A percentile compares a stretch with the other conserved stretches of the same genome.
Conservation (phyloP, 2,888 invertebrate species). For the Dicyrtoma fusca region DNA sequence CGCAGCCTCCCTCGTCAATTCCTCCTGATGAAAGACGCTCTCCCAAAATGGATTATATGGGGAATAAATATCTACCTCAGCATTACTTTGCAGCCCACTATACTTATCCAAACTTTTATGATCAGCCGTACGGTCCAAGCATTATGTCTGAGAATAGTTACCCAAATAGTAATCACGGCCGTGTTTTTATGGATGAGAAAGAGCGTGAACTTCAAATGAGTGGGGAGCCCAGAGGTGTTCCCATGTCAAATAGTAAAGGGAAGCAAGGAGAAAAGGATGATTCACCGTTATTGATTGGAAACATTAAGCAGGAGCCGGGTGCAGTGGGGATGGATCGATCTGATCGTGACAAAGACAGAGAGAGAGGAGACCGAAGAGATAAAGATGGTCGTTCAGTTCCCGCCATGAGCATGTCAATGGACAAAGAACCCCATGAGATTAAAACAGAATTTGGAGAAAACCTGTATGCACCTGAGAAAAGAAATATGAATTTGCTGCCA, state of each 20-base stretch:
- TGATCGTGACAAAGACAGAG: constrained; percentile 46
- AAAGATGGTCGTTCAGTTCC: constrained; percentile 34
- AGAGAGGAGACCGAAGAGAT: constrained; percentile 31
- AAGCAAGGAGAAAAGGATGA: constrained; percentile 44
- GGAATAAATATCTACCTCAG: constrained; percentile 50
- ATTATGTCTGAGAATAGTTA: constrained; percentile 46
- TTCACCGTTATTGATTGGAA: constrained; percentile 21
- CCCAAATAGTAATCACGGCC: constrained; percentile 34
- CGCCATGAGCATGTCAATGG: constrained; percentile 3
- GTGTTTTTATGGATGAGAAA: constrained; percentile 52
- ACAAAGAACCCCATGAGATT: constrained; percentile 34
- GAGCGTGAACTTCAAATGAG: constrained; percentile 36
- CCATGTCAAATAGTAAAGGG: constrained; percentile 1
- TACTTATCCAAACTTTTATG: constrained; percentile 52
- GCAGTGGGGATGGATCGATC: constrained; percentile 5
- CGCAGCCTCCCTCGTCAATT: constrained; percentile 4
- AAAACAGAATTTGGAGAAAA: constrained; percentile 50
- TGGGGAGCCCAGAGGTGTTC: constrained; percentile 5
- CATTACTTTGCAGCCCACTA: constrained; percentile 48
- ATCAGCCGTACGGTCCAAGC: constrained; percentile 47
- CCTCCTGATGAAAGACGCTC: constrained; percentile 47
- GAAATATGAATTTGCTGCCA: constrained; percentile 33
- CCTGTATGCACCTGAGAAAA: constrained; percentile 38
- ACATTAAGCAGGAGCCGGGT: constrained; percentile 55
- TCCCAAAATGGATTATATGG: constrained; percentile 54